Percentiles rank a stretch among this genome's conserved stretches.
Conservation (phyloP, 2,797 vertebrate genomes). For the Vespertilio murinus region DNA sequence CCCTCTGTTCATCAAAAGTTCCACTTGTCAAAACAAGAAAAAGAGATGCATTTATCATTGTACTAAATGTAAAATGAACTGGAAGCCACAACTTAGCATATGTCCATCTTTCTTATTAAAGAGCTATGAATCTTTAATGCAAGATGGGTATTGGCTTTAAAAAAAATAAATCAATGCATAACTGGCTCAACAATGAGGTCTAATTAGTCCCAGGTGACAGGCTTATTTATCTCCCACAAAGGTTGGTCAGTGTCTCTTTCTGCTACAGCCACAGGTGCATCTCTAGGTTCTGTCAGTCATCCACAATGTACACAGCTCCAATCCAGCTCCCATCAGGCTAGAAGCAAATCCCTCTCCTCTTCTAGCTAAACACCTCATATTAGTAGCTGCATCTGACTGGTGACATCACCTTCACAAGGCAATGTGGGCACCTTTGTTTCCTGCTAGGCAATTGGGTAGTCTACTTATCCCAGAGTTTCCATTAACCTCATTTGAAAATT, state of each 20-base stretch:
- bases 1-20: slow-evolving; percentile 58
- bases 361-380: neutral
- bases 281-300: neutral
- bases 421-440: neutral
- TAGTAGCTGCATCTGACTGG: neutral
- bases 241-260: neutral
- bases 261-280: neutral
- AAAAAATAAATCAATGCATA: neutral
- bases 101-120: neutral
- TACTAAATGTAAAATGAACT: slow-evolving; percentile 55
- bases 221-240: neutral
- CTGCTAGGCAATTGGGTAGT: neutral
- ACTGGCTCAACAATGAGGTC: slow-evolving; percentile 22
- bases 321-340: fast-evolving
- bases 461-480: neutral
- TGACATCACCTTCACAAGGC: neutral
- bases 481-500: slow-evolving; percentile 29
- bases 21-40: slow-evolving; percentile 64
- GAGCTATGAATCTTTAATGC: neutral
- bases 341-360: neutral
- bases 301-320: neutral
- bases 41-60: slow-evolving; percentile 43
- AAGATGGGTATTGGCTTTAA: neutral
- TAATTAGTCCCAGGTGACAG: neutral
- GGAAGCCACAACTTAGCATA: neutral